Evolutionary conservation across 2,113 vertebrate genomes (phyloP).

Genomic region (Taxidea taxus): DNA sequence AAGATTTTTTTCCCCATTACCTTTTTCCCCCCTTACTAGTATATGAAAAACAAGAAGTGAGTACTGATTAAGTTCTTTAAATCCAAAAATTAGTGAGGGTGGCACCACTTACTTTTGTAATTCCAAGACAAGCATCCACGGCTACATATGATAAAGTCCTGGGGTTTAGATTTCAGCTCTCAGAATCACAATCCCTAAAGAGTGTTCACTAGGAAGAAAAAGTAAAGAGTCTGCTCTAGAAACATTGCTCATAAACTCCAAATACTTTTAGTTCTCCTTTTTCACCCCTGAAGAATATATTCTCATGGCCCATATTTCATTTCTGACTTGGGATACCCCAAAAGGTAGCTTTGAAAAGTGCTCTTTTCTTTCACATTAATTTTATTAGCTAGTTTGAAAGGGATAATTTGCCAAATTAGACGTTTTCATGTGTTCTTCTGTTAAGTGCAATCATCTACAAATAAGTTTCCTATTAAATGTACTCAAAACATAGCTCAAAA

Average conservation of each 20-base stretch:
- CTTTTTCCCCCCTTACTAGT: neutral
- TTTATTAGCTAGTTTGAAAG: constrained; percentile 29
- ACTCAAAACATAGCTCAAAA: neutral
- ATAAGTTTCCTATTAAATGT: constrained; percentile 15
- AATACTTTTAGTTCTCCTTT: neutral
- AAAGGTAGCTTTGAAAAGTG: neutral
- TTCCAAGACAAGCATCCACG: neutral
- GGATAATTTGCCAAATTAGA: constrained; percentile 21
- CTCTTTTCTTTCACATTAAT: neutral
- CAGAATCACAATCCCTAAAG: neutral
- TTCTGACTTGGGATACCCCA: neutral
- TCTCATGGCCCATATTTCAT: neutral
- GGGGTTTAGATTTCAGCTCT: constrained; percentile 9
- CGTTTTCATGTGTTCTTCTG: neutral
- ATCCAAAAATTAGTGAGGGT: neutral
- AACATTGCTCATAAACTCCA: neutral
- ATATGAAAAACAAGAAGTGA: neutral
- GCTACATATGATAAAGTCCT: neutral
- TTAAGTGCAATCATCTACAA: neutral
- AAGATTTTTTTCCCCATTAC: neutral
- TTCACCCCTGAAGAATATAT: neutral
- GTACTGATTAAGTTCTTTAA: constrained; percentile 29
- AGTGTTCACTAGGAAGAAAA: neutral
- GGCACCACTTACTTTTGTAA: neutral
- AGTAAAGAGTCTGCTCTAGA: neutral